These are phyloP conservation scores for Tetranychus piercei DNA, from an alignment of 2,888 invertebrate species.

Conservation along the genomic window DNA sequence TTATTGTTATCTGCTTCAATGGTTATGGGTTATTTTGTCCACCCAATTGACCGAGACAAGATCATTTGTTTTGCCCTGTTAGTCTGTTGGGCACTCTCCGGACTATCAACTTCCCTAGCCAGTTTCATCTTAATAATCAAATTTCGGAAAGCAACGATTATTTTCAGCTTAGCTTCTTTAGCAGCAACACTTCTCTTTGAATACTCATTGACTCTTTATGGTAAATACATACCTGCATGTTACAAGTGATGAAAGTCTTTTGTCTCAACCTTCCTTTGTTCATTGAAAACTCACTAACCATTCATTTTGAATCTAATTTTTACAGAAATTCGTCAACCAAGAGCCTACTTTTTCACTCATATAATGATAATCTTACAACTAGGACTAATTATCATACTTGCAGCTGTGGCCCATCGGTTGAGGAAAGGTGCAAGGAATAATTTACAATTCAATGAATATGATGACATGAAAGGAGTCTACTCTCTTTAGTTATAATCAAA, in stretches of 20 bases:
- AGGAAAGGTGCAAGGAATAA: neutral
- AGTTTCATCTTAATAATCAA: neutral
- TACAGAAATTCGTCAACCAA: neutral
- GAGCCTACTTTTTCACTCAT: neutral
- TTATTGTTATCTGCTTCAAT: neutral
- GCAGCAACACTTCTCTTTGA: neutral
- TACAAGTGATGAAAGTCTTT: neutral
- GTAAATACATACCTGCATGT: neutral
- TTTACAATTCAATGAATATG: neutral
- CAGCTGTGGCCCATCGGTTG: neutral
- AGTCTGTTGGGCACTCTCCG: neutral
- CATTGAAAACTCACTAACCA: neutral
- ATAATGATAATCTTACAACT: neutral
- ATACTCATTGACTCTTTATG: neutral
- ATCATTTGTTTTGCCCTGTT: neutral
- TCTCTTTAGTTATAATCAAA: neutral
- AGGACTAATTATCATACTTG: neutral
- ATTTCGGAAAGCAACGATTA: neutral
- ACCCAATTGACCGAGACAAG: neutral
- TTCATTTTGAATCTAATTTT: neutral
- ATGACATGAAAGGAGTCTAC: neutral
- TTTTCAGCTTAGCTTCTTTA: neutral
- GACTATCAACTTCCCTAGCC: neutral
- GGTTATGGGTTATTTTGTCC: neutral
- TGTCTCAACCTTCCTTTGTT: no score